Percentiles rank a stretch among this genome's conserved stretches.
Evolutionary conservation across 2,113 vertebrate species (phyloP).

Genomic region (Gallinago paraguaiae): DNA sequence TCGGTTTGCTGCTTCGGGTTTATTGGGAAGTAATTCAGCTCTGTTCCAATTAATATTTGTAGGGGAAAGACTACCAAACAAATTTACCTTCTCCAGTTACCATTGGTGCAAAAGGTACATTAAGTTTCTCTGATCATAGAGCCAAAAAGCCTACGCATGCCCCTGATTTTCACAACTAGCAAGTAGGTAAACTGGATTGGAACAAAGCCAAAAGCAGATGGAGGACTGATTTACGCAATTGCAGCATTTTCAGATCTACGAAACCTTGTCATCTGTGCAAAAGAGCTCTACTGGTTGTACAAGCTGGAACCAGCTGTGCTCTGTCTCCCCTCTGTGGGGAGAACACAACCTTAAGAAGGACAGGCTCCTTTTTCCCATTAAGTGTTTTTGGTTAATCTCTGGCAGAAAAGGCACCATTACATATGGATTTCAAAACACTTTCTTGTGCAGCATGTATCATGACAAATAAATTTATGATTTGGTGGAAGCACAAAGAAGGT

Average conservation of each 20-base stretch:
- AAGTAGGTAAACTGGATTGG: background rate
- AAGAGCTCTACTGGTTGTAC: background rate
- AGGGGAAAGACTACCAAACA: background rate
- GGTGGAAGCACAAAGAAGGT: background rate
- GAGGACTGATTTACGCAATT: background rate
- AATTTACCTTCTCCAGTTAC: background rate
- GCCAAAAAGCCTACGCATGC: background rate
- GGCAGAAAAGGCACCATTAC: background rate
- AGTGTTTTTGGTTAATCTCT: background rate
- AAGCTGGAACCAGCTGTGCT: background rate
- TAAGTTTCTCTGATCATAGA: background rate
- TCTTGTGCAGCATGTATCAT: background rate
- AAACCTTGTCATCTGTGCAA: background rate
- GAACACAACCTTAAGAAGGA: background rate
- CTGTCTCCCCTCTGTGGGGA: background rate
- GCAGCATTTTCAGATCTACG: background rate
- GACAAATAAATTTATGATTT: background rate
- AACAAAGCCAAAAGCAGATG: background rate
- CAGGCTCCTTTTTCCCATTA: background rate
- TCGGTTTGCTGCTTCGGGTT: background rate
- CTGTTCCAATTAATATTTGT: background rate
- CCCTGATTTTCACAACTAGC: background rate
- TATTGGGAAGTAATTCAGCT: background rate
- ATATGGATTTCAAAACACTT: background rate
- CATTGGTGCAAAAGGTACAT: background rate